Percentiles rank a stretch among this genome's conserved stretches.
Evolutionary conservation across 2,113 vertebrate species (phyloP).

Genomic region (Vimba vimba): DNA sequence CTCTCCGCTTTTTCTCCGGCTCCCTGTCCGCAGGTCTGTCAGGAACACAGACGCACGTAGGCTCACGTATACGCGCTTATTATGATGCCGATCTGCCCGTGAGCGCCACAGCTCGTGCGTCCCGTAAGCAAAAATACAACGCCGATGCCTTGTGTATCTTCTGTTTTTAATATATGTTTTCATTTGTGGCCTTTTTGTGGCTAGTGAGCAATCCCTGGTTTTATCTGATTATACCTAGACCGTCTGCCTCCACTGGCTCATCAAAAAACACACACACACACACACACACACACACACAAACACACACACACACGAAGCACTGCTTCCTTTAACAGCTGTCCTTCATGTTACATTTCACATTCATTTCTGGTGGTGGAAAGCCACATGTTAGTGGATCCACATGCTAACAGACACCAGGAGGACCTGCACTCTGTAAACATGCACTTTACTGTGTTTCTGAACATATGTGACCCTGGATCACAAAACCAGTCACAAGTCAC

Average conservation of each 20-base stretch:
- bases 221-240: slow-evolving; percentile 79
- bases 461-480: too few species aligned
- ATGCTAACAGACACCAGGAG: slow-evolving; percentile 8
- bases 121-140: slow-evolving; percentile 69
- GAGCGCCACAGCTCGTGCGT: slow-evolving; percentile 61
- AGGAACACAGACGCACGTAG: slow-evolving; percentile 48
- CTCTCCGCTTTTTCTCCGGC: slow-evolving; percentile 66
- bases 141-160: slow-evolving; percentile 60
- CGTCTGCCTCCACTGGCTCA: slow-evolving; percentile 73
- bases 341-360: slow-evolving; percentile 58
- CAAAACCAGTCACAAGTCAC: too few species aligned
- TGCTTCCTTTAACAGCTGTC: slow-evolving; percentile 67
- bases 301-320: slow-evolving; percentile 37
- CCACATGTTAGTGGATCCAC: slow-evolving; percentile 28
- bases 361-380: slow-evolving; percentile 51
- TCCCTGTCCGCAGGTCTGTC: slow-evolving; percentile 50
- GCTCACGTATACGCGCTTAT: slow-evolving; percentile 45
- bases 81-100: slow-evolving; percentile 63
- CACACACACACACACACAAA: slow-evolving; percentile 44
- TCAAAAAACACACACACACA: slow-evolving; percentile 60
- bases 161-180: slow-evolving; percentile 71
- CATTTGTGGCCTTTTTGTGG: slow-evolving; percentile 76
- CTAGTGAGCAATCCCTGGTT: slow-evolving; percentile 74
- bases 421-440: background rate
- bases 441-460: background rate